Conservation (phyloP, 2,113 vertebrate genomes). For the Oreochromis spilurus region DNA sequence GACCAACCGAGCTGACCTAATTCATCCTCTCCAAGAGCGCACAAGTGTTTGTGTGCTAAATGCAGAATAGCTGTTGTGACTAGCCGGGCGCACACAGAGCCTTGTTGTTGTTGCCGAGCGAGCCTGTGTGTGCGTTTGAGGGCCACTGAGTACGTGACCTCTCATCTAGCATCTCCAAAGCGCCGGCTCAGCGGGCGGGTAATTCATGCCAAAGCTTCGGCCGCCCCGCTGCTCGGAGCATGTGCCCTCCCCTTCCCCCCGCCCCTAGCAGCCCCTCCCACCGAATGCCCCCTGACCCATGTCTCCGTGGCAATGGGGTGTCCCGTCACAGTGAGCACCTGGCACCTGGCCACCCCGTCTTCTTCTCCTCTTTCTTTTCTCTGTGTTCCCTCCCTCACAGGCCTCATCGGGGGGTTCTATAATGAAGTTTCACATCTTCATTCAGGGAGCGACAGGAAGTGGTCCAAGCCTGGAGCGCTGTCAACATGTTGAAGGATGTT, state of each 20-base stretch:
- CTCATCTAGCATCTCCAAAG: slow-evolving; percentile 30
- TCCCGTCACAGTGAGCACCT: slow-evolving; percentile 53
- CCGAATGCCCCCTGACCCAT: slow-evolving; percentile 20
- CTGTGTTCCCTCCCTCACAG: background rate
- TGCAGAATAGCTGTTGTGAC: slow-evolving; percentile 45
- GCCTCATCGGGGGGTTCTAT: background rate
- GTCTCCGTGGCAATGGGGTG: slow-evolving; percentile 37
- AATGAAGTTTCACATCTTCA: slow-evolving; percentile 45
- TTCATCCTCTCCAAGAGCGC: slow-evolving; percentile 21
- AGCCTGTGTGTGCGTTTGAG: slow-evolving; percentile 41
- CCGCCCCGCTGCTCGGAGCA: slow-evolving; percentile 40
- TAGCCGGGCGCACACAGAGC: slow-evolving; percentile 14
- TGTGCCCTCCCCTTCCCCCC: slow-evolving; percentile 1
- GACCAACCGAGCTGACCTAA: slow-evolving; percentile 61
- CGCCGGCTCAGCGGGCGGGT: slow-evolving; percentile 31
- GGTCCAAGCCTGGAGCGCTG: background rate
- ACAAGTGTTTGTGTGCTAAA: slow-evolving; percentile 9
- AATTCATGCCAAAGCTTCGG: slow-evolving; percentile 52
- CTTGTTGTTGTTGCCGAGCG: slow-evolving; percentile 26
- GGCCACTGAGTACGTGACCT: slow-evolving; percentile 60
- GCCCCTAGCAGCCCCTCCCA: background rate
- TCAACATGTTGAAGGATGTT: background rate
- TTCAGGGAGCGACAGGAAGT: slow-evolving; percentile 11
- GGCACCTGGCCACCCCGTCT: slow-evolving; percentile 70
- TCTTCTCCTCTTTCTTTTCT: background rate